phyloP scores from a whole-genome alignment of 2,113 vertebrate genomes.

The Neogale vison region DNA sequence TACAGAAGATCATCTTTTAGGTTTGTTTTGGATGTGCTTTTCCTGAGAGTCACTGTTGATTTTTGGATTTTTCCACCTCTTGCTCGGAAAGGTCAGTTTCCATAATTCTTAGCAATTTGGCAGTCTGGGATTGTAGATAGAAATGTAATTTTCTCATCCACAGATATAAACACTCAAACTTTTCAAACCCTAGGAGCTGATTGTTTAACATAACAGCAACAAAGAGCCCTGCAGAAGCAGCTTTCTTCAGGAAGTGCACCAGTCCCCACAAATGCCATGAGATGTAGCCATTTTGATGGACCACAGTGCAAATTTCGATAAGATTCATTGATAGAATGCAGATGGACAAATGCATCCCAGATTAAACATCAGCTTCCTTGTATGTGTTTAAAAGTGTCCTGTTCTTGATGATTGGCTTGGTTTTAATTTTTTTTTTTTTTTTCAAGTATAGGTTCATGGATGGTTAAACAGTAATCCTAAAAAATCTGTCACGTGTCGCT shows the following conservation, averaged over 20 bases:
- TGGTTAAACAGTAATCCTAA: background rate
- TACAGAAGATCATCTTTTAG: background rate
- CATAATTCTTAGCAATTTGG: conserved; percentile 35
- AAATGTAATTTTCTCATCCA: conserved; percentile 38
- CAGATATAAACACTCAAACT: conserved; percentile 10
- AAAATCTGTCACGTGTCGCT: background rate
- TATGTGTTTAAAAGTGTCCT: conserved; percentile 51
- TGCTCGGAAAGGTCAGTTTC: background rate
- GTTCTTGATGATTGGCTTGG: background rate
- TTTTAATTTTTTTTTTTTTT: conserved; percentile 60
- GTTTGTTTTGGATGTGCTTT: background rate
- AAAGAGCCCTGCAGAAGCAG: background rate
- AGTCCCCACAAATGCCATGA: background rate
- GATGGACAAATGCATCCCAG: conserved; percentile 9
- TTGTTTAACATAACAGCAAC: background rate
- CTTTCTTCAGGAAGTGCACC: background rate
- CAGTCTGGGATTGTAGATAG: background rate
- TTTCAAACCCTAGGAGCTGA: background rate
- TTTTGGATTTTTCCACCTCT: conserved; percentile 28
- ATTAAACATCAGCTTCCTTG: conserved; percentile 52
- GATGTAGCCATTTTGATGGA: conserved; percentile 40
- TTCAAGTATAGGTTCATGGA: background rate
- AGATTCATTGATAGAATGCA: conserved; percentile 23
- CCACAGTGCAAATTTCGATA: conserved; percentile 38
- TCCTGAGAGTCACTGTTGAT: conserved; percentile 29